Conservation (phyloP, 2,797 vertebrate species). For the Tympanoctomys barrerae region DNA sequence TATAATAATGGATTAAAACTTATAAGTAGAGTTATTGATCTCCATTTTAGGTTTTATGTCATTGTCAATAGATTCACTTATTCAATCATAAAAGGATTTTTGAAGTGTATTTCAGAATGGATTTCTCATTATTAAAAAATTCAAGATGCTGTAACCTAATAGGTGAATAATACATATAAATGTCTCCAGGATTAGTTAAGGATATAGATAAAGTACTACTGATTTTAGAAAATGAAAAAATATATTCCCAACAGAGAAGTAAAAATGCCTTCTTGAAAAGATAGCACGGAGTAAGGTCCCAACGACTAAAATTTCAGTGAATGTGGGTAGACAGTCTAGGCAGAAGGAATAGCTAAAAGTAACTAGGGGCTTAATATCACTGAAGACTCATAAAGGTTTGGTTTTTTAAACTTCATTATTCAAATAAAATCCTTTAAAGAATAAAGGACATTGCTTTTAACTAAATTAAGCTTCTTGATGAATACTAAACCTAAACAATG, state of each 20-base stretch:
- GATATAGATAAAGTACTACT: background rate
- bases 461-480: conserved; percentile 48
- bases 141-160: background rate
- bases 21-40: conserved; percentile 42
- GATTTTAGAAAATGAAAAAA: conserved; percentile 32
- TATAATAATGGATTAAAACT: background rate
- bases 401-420: background rate
- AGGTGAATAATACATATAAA: background rate
- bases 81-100: background rate
- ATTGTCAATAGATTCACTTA: conserved; percentile 39
- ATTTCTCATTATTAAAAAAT: background rate
- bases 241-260: background rate
- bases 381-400: background rate
- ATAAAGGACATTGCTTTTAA: background rate
- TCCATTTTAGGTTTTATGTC: conserved; percentile 31
- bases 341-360: background rate
- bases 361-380: background rate
- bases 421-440: background rate
- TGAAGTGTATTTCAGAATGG: background rate
- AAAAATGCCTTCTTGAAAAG: background rate
- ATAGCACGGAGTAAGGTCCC: background rate
- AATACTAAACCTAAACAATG: background rate
- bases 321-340: background rate
- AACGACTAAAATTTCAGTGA: background rate
- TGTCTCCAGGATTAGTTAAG: background rate